Evolutionary conservation across 2,888 invertebrate species (phyloP).

Genomic region (Sminthurides aquaticus): DNA sequence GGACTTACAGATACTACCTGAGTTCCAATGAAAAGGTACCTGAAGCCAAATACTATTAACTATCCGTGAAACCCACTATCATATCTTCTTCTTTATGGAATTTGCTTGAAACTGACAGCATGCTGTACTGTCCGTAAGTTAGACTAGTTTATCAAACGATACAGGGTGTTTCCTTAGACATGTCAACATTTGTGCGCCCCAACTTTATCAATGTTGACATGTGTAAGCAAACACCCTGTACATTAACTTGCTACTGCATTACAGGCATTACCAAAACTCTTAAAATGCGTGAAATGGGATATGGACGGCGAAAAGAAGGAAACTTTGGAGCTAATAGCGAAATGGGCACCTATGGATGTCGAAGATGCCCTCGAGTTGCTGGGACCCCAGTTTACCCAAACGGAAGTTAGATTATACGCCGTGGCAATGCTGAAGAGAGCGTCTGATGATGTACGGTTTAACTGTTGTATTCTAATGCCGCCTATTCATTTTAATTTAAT

Average conservation of each 20-base stretch:
- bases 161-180: too few species aligned
- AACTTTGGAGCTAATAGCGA: slow-evolving; percentile 76
- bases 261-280: slow-evolving; percentile 84
- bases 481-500: not conserved
- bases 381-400: slow-evolving; percentile 80
- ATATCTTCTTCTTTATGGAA: too few species aligned
- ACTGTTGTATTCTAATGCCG: not conserved
- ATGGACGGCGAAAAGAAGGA: slow-evolving; percentile 77
- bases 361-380: slow-evolving; percentile 94
- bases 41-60: too few species aligned
- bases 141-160: too few species aligned
- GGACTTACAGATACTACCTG: slow-evolving; percentile 93
- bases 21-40: slow-evolving; percentile 74
- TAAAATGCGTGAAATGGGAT: slow-evolving; percentile 97
- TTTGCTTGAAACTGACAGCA: too few species aligned
- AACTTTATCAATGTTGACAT: too few species aligned
- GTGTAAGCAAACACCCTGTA: too few species aligned
- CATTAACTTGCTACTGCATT: slow-evolving; percentile 26
- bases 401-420: slow-evolving; percentile 84
- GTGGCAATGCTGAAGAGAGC: slow-evolving; percentile 85
- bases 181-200: too few species aligned
- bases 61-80: too few species aligned
- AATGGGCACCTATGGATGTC: slow-evolving; percentile 95
- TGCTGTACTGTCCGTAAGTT: too few species aligned
- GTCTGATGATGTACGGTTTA: slow-evolving; percentile 63